phyloP scores from a whole-genome alignment of 2,797 vertebrate genomes.

The Melopsittacus undulatus region DNA sequence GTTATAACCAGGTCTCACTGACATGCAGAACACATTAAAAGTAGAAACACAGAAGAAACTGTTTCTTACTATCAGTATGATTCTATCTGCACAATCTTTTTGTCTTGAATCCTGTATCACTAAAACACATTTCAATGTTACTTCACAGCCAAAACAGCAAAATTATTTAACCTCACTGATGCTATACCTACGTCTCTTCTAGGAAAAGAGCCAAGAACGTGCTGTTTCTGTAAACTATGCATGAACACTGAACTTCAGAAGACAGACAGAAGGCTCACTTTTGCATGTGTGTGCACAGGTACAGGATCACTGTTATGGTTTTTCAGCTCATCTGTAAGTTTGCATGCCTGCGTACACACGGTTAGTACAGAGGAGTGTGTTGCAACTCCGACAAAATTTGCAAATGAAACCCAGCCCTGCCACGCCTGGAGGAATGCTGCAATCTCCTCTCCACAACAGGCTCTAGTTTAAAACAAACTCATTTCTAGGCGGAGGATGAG shows the following conservation, averaged over 20 bases:
- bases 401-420: constrained; percentile 29
- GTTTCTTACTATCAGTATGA: not conserved
- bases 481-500: constrained; percentile 17
- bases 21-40: not conserved
- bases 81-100: not conserved
- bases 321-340: not conserved
- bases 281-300: not conserved
- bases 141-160: not conserved
- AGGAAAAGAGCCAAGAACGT: not conserved
- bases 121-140: not conserved
- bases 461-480: constrained; percentile 26
- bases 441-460: constrained; percentile 17
- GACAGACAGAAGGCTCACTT: not conserved
- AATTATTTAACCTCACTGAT: not conserved
- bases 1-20: not conserved
- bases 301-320: not conserved
- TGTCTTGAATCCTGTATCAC: not conserved
- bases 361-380: not conserved
- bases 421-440: constrained; percentile 46
- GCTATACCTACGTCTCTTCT: accelerated
- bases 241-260: not conserved
- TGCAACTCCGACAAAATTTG: constrained; percentile 35
- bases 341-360: not conserved
- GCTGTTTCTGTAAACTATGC: not conserved
- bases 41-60: not conserved